phyloP scores from a whole-genome alignment of 2,888 invertebrate species.

The Mechanitis messenoides region DNA sequence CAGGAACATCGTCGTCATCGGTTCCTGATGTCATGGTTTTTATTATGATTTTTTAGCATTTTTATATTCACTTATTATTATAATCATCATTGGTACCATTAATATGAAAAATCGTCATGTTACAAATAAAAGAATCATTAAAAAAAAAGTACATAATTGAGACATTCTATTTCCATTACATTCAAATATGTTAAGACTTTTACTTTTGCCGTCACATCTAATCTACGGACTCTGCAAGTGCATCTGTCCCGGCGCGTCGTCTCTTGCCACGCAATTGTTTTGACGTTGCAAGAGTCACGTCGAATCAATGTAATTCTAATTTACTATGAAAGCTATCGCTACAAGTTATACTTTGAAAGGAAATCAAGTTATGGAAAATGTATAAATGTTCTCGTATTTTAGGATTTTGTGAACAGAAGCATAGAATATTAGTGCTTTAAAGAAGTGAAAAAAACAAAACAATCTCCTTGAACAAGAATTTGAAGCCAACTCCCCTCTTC shows the following conservation, averaged over 20 bases:
- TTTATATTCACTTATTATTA: background rate
- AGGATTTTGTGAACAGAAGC: background rate
- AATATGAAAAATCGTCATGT: no score
- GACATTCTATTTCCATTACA: constrained; percentile 29
- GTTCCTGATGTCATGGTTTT: constrained; percentile 81
- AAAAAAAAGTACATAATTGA: constrained; percentile 1
- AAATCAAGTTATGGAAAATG: constrained; percentile 28
- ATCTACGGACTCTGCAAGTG: constrained; percentile 26
- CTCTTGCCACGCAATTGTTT: constrained; percentile 37
- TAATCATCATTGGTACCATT: background rate
- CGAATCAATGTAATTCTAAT: constrained; percentile 43
- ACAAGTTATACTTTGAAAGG: constrained; percentile 35
- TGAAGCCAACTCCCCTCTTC: no score
- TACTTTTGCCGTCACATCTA: constrained; percentile 26
- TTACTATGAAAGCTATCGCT: constrained; percentile 37
- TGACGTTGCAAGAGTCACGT: constrained; percentile 42
- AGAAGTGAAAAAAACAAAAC: no score
- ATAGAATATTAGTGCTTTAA: background rate
- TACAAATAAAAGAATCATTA: background rate
- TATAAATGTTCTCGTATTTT: background rate
- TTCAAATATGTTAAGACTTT: constrained; percentile 26
- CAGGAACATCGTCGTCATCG: constrained; percentile 99
- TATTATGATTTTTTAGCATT: no score
- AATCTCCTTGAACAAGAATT: no score
- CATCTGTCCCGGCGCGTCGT: constrained; percentile 42